Conservation (phyloP, 1,140 invertebrate genomes). For the Arion vulgaris region DNA sequence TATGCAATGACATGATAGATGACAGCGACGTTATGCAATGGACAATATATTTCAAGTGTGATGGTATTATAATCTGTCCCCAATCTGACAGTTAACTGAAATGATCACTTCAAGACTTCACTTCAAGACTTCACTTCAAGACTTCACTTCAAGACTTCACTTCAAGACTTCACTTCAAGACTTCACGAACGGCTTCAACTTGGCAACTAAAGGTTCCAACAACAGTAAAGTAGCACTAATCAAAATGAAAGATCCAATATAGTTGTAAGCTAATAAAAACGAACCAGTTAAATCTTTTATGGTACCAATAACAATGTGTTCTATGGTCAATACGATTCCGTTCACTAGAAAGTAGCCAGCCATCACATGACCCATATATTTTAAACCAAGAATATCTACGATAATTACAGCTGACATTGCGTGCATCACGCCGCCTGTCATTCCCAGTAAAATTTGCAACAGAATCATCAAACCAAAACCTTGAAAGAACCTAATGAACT, state of each 20-base stretch:
- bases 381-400: constrained; percentile 6
- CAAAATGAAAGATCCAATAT: not conserved
- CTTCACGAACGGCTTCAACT: not conserved
- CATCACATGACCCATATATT: constrained; percentile 26
- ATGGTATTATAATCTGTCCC: no score
- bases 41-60: no score
- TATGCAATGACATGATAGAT: no score
- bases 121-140: no score
- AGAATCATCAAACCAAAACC: constrained; percentile 13
- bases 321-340: not conserved
- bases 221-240: not conserved
- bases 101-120: no score
- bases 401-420: constrained; percentile 2
- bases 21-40: no score
- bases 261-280: constrained; percentile 15
- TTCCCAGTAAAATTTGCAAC: not conserved
- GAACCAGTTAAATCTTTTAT: constrained; percentile 19
- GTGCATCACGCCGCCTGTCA: not conserved
- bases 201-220: not conserved
- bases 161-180: no score
- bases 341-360: constrained; percentile 23
- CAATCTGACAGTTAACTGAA: no score
- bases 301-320: constrained; percentile 13
- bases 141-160: no score
- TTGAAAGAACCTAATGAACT: not conserved